Percentiles rank a stretch among this genome's conserved stretches.
phyloP scores from a whole-genome alignment of 1,140 invertebrate species.

The Brachionus sp. region DNA sequence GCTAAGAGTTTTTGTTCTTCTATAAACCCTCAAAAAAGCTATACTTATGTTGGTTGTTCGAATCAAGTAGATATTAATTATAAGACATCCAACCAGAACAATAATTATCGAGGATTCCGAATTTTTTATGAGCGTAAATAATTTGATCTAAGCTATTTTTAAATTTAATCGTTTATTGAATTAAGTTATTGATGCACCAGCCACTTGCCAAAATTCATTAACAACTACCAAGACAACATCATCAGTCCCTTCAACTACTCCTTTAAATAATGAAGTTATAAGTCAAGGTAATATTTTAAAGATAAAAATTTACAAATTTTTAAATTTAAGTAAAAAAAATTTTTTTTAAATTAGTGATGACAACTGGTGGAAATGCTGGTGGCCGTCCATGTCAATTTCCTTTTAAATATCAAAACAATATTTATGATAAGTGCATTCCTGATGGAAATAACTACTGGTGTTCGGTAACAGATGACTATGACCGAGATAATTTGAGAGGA shows the following conservation, averaged over 20 bases:
- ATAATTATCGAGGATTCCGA: background rate
- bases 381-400: constrained; percentile 35
- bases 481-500: constrained; percentile 29
- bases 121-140: constrained; percentile 9
- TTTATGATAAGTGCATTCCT: background rate
- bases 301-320: background rate
- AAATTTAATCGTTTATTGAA: background rate
- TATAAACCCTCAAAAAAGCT: background rate
- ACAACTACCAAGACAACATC: background rate
- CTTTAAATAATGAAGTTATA: background rate
- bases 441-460: constrained; percentile 35
- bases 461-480: constrained; percentile 29
- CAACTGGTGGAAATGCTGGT: constrained; percentile 34
- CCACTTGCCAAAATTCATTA: background rate
- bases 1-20: background rate
- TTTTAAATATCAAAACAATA: constrained; percentile 15
- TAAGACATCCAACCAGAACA: background rate
- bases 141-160: background rate
- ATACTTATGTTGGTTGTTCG: background rate
- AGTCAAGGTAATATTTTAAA: constrained; percentile 26
- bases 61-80: background rate
- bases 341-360: background rate
- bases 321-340: background rate
- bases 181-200: constrained; percentile 4
- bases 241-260: background rate